A percentile compares a stretch with the other conserved stretches of the same genome.
phyloP scores from a whole-genome alignment of 2,888 invertebrate genomes.

The Polietes domitor region DNA sequence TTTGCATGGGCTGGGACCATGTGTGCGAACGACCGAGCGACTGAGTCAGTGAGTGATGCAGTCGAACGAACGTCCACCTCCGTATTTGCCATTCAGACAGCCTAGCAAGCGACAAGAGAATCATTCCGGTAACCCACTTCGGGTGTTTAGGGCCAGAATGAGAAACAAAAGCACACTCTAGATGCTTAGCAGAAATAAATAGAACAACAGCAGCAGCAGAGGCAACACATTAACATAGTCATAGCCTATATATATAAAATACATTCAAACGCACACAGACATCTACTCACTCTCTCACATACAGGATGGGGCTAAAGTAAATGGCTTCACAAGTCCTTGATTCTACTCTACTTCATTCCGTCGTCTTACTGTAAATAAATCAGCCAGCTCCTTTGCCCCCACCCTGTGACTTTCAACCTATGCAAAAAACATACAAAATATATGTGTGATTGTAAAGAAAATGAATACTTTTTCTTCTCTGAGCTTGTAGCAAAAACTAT shows the following conservation, averaged over 20 bases:
- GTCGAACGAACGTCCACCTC: background rate
- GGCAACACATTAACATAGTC: constrained; percentile 1
- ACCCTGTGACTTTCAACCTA: too few relatives aligned
- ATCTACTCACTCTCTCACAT: too few relatives aligned
- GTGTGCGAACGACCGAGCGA: background rate
- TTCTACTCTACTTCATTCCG: too few relatives aligned
- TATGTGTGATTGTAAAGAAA: background rate
- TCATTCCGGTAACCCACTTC: background rate
- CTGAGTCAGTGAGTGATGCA: background rate
- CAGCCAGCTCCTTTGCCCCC: too few relatives aligned
- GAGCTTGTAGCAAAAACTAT: background rate
- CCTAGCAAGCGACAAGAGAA: too few relatives aligned
- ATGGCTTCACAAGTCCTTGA: too few relatives aligned
- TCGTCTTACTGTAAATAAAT: too few relatives aligned
- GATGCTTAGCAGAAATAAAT: constrained; percentile 10
- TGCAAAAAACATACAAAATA: too few relatives aligned
- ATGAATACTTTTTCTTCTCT: background rate
- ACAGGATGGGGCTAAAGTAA: too few relatives aligned
- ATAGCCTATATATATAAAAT: background rate
- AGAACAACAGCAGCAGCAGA: background rate
- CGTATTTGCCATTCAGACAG: background rate
- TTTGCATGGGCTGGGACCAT: background rate
- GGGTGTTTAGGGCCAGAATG: background rate
- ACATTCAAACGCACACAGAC: background rate
- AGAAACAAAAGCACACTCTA: background rate